These are phyloP conservation scores for Chaunax sp. DNA, from an alignment of 2,797 vertebrate species.

Conservation along the genomic window DNA sequence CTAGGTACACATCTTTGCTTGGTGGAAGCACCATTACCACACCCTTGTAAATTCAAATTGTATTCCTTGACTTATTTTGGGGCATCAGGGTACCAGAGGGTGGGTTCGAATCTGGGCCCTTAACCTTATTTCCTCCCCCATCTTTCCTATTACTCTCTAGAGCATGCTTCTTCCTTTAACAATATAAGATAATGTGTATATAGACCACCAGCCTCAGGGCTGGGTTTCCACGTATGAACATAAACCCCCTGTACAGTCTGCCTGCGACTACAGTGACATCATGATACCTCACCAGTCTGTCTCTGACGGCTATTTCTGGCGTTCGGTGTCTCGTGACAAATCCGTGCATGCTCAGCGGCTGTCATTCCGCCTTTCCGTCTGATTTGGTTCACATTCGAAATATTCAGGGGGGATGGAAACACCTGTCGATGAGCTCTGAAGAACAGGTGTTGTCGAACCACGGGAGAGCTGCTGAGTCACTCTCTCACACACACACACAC, in stretches of 20 bases:
- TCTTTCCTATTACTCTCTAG: background rate
- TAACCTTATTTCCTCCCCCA: conserved; percentile 3
- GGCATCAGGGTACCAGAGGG: background rate
- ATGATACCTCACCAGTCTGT: background rate
- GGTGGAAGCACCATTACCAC: background rate
- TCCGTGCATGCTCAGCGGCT: conserved; percentile 36
- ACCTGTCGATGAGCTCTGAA: conserved; percentile 61
- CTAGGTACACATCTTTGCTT: conserved; percentile 1
- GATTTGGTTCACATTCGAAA: conserved; percentile 60
- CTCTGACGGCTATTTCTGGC: conserved; percentile 30
- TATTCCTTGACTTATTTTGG: conserved; percentile 14
- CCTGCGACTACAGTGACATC: background rate
- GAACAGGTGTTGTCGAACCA: conserved; percentile 56
- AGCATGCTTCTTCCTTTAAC: background rate
- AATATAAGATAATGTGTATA: no score
- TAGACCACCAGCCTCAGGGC: background rate
- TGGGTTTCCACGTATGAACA: background rate
- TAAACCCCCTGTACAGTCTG: background rate
- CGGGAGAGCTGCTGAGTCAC: conserved; percentile 64
- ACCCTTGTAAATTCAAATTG: conserved; percentile 10
- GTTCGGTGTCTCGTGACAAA: conserved; percentile 16
- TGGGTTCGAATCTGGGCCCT: conserved; percentile 13
- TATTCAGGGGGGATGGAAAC: conserved; percentile 58
- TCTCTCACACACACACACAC: conserved; percentile 15
- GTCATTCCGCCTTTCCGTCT: conserved; percentile 55